Percentiles rank a stretch among this genome's conserved stretches.
These are phyloP conservation scores for Rhagoletis zephyria DNA, from an alignment of 1,140 invertebrate genomes.

Conservation along the genomic window DNA sequence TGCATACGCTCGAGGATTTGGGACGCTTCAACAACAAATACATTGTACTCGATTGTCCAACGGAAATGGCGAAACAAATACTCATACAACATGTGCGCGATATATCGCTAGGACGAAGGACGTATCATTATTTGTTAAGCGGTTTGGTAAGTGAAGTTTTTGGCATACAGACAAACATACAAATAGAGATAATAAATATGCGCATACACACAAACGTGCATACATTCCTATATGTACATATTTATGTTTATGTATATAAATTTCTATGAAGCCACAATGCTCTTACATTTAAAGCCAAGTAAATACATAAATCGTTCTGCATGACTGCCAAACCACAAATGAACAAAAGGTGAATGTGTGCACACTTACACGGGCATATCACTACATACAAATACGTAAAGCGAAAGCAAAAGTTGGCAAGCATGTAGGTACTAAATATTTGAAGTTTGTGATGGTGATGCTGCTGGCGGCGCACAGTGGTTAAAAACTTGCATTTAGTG, in stretches of 20 bases:
- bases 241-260: neutral
- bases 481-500: too few species aligned
- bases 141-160: conserved; percentile 82
- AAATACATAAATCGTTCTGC: conserved; percentile 49
- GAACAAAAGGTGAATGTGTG: conserved; percentile 33
- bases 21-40: conserved; percentile 89
- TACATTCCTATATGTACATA: neutral
- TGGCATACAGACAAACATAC: neutral
- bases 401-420: conserved; percentile 3
- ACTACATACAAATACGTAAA: conserved; percentile 1
- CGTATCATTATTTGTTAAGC: conserved; percentile 92
- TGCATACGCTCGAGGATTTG: conserved; percentile 82
- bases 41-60: conserved; percentile 90
- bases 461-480: too few species aligned
- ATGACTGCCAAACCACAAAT: conserved; percentile 48
- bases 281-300: conserved; percentile 31
- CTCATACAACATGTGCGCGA: conserved; percentile 89
- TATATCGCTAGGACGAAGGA: conserved; percentile 86
- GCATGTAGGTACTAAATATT: neutral
- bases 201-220: neutral
- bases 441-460: too few species aligned
- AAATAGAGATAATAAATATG: neutral
- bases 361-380: conserved; percentile 25
- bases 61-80: conserved; percentile 89
- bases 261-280: neutral